A percentile compares a stretch with the other conserved stretches of the same genome.
Conservation (phyloP, 30 jellyfish, hydroid and myxozoan species). For the Chrysaora quinquecirrha region DNA sequence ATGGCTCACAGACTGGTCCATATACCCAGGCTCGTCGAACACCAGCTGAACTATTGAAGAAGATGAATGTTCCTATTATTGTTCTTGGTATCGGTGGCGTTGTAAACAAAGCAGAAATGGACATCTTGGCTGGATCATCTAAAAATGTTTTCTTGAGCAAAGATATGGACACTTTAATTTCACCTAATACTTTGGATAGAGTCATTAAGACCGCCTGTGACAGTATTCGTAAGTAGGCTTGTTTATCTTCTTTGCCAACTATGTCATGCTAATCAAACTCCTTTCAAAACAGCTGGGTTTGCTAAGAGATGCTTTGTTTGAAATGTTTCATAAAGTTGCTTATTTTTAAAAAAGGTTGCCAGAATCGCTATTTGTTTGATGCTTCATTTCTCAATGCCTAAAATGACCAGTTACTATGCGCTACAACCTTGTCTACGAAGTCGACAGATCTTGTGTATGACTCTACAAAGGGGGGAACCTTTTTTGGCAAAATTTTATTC, state of each 20-base stretch:
- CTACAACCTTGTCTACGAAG: too few relatives aligned
- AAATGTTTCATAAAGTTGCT: too few relatives aligned
- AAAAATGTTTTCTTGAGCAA: slow-evolving; percentile 26
- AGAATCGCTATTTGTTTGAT: too few relatives aligned
- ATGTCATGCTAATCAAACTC: background rate
- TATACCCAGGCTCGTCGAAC: slow-evolving; percentile 3
- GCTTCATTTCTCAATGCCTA: too few relatives aligned
- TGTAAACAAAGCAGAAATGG: slow-evolving; percentile 28
- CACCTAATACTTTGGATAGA: background rate
- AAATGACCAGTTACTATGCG: too few relatives aligned
- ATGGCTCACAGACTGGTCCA: slow-evolving; percentile 49
- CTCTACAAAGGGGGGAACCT: too few relatives aligned
- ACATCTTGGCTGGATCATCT: slow-evolving; percentile 19
- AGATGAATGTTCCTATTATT: slow-evolving; percentile 18
- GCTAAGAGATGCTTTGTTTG: too few relatives aligned
- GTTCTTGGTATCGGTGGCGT: slow-evolving; percentile 64
- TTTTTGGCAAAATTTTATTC: too few relatives aligned
- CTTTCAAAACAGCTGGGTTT: too few relatives aligned
- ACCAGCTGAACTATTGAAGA: slow-evolving; percentile 20
- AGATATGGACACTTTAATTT: background rate
- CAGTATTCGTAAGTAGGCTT: background rate
- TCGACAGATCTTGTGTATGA: too few relatives aligned
- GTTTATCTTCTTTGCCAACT: background rate
- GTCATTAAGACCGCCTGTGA: background rate
- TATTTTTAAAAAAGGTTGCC: too few relatives aligned